Base-by-base conservation (phyloP, 2,888 invertebrate species). In the Apeira syringaria region DNA sequence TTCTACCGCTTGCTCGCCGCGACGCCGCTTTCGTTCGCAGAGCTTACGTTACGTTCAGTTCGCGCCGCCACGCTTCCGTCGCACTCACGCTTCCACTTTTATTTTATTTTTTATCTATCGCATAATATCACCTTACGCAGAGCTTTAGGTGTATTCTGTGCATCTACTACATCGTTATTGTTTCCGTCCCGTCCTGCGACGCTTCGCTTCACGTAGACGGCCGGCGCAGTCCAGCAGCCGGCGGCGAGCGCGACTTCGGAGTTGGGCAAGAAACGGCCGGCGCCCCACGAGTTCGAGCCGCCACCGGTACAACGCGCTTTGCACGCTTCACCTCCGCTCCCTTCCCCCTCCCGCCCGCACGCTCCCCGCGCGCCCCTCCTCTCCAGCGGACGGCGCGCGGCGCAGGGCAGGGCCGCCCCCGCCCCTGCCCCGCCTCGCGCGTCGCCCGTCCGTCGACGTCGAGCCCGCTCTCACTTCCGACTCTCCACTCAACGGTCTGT, bases 201-300 rank as follows among this genome's bases (percentile, higher is more conserved):
- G 88, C 88, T 89, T 89, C 75, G 88, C 88, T 89, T 89, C 87
- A 88, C 88, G 87, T 89, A 89, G 88, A 80, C 88, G 88, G 84
- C 81, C 82, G 81, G 68, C 79, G 85, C 84, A 80, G 82, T 76
- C 83, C 92, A 88, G 92, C 94, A 90, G 92, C 93, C 90, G 90
- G 91, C 92, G 77, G 85, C 91, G 93, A 92, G 92, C 76, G 95
- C 76, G 75, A 74, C 84, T 65, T 79, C 82, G 93, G 96, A 96
- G 94, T 93, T 94, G 92, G 96, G 96, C 94, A 97, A 97, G 96
- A 97, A 97, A 94, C 96, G 97, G 92, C 95, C 97, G 80, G 87
- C 88, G 93, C 95, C 92, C 91, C 68, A 82, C 82, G 88, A 87
- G 70, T 77, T 81, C 85, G 86, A 87, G 82, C 85, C 86, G 86